A percentile compares a stretch with the other conserved stretches of the same genome.
These are phyloP conservation scores for Dorcus hopei DNA, from an alignment of 2,888 invertebrate species.

Conservation along the genomic window DNA sequence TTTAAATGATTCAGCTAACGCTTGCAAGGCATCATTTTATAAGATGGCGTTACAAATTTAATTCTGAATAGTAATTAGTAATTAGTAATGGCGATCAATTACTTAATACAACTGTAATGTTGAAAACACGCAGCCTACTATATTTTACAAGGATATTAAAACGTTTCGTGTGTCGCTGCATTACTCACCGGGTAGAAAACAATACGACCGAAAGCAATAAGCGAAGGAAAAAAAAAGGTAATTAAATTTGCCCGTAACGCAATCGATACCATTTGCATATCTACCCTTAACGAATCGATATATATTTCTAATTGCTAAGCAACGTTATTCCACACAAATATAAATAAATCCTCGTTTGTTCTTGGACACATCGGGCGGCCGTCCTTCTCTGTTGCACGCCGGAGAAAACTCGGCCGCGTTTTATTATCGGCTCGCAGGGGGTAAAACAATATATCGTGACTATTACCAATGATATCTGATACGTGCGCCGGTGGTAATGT, in stretches of 20 bases:
- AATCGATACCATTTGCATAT: constrained; percentile 2
- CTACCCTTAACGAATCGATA: constrained; percentile 2
- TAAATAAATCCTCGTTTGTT: constrained; percentile 25
- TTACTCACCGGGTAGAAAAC: too few species aligned
- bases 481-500: constrained; percentile 37
- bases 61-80: too few species aligned
- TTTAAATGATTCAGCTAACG: too few species aligned
- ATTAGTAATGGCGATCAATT: too few species aligned
- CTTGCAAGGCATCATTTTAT: too few species aligned
- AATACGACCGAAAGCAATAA: too few species aligned
- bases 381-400: constrained; percentile 19
- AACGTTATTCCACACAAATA: constrained; percentile 45
- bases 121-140: too few species aligned
- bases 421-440: background rate
- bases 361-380: constrained; percentile 14
- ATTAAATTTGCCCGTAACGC: constrained; percentile 1
- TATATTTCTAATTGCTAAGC: constrained; percentile 44
- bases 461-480: constrained; percentile 46
- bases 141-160: too few species aligned
- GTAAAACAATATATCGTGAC: constrained; percentile 38
- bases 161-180: too few species aligned
- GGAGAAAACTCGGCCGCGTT: background rate
- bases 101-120: too few species aligned
- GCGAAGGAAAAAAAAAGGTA: background rate
- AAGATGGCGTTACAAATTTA: too few species aligned